phyloP scores from a whole-genome alignment of 2,797 vertebrate genomes.

The Rhinatrema bivittatum region DNA sequence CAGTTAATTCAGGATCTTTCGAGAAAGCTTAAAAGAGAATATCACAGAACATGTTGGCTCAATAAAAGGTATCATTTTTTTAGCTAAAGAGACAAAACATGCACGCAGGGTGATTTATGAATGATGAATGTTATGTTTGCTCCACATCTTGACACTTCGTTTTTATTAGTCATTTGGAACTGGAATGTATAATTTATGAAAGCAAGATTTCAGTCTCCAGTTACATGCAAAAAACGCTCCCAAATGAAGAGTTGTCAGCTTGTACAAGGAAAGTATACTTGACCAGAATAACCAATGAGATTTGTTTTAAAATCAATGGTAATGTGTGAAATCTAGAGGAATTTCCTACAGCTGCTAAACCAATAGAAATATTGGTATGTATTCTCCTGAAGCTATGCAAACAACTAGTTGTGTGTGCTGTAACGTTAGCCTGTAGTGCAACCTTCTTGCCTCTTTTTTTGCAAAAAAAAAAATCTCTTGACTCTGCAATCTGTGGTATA shows the following conservation, averaged over 20 bases:
- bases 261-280: not conserved
- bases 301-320: too few relatives aligned
- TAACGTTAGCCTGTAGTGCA: not conserved
- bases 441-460: not conserved
- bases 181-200: slow-evolving; percentile 2
- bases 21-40: too few relatives aligned
- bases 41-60: too few relatives aligned
- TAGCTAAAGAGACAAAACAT: too few relatives aligned
- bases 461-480: slow-evolving; percentile 8
- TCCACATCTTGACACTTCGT: not conserved
- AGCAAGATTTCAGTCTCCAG: not conserved
- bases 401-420: too few relatives aligned
- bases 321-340: too few relatives aligned
- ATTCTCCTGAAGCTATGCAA: too few relatives aligned
- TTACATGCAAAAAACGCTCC: not conserved
- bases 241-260: not conserved
- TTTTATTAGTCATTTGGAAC: not conserved
- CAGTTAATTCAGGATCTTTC: too few relatives aligned
- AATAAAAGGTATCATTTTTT: too few relatives aligned
- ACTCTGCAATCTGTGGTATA: not conserved
- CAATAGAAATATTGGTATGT: too few relatives aligned
- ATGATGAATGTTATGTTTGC: not conserved
- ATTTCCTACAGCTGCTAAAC: too few relatives aligned
- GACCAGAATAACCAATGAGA: not conserved
- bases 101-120: slow-evolving; percentile 2